A percentile compares a stretch with the other conserved stretches of the same genome.
Evolutionary conservation across 2,797 vertebrate species (phyloP).

Genomic region (Steatocranus sp.): DNA sequence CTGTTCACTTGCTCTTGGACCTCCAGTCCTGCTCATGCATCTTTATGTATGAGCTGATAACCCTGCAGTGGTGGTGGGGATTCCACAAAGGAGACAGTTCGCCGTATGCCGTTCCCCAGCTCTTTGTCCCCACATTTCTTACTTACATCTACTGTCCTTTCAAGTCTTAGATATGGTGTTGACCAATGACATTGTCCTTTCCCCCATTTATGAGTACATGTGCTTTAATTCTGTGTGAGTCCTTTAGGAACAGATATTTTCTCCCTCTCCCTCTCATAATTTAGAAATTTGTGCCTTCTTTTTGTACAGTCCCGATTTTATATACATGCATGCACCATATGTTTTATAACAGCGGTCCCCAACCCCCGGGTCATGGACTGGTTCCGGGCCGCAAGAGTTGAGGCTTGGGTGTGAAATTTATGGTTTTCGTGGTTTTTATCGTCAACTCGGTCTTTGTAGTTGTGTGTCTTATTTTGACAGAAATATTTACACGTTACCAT

Average conservation of each 20-base stretch:
- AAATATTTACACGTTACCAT: neutral
- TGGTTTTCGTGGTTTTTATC: neutral
- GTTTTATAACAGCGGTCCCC: neutral
- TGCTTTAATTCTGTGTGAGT: neutral
- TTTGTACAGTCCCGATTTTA: neutral
- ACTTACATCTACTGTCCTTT: neutral
- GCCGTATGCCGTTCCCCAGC: neutral
- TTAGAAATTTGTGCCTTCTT: neutral
- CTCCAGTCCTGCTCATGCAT: neutral
- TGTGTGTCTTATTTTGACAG: neutral
- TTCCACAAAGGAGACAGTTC: neutral
- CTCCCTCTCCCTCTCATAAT: neutral
- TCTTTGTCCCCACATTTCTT: neutral
- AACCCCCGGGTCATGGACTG: accelerated
- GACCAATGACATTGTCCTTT: neutral
- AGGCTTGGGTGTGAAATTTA: neutral
- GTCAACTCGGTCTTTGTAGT: neutral
- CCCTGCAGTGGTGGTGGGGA: neutral
- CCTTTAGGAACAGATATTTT: neutral
- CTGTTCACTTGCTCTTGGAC: neutral
- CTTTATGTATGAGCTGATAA: neutral
- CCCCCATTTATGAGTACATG: neutral
- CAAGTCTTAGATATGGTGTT: neutral
- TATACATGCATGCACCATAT: neutral
- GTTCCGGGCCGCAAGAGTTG: neutral